Conservation (phyloP, 2,113 vertebrate species). For the Pongo abelii region DNA sequence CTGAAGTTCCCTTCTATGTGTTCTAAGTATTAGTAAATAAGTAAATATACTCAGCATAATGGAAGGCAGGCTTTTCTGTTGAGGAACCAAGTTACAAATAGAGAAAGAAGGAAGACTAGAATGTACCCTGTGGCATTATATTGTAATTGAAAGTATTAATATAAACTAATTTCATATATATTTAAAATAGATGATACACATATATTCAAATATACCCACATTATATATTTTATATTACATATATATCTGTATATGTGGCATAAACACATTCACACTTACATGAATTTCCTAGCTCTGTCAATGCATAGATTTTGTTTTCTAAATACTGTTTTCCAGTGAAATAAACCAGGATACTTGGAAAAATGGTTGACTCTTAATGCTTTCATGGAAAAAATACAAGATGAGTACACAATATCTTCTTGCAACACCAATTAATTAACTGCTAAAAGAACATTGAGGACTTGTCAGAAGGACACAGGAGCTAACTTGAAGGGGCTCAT, state of each 20-base stretch:
- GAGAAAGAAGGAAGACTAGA: neutral
- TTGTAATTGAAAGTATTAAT: neutral
- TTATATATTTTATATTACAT: neutral
- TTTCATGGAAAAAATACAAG: neutral
- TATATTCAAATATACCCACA: neutral
- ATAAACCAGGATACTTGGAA: neutral
- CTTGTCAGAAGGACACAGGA: neutral
- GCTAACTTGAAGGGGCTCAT: neutral
- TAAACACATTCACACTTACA: neutral
- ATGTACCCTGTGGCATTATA: neutral
- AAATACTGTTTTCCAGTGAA: neutral
- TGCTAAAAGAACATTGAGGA: neutral
- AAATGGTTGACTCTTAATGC: neutral
- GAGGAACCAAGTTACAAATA: neutral
- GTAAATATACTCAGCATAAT: neutral
- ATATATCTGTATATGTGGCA: neutral
- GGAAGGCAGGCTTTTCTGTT: neutral
- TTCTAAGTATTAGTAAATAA: neutral
- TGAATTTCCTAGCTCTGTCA: neutral
- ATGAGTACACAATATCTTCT: neutral
- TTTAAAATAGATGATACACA: neutral
- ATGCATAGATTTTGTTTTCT: neutral
- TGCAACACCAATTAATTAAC: neutral
- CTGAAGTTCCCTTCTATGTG: neutral
- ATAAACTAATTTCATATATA: neutral